Evolutionary conservation across 2,797 vertebrate species (phyloP).

Genomic region (Danio albolineatus): DNA sequence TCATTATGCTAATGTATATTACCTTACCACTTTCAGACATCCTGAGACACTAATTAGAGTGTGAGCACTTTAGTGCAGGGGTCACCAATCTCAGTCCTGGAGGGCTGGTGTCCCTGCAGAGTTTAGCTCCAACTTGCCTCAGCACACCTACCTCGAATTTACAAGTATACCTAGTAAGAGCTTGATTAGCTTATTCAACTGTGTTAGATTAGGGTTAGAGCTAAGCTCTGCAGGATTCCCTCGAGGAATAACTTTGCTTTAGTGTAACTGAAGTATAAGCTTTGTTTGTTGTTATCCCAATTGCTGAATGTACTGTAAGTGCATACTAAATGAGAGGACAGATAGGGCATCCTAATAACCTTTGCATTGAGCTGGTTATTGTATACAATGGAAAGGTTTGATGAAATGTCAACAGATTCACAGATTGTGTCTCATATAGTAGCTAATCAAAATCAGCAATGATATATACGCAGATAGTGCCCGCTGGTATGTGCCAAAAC

Average conservation of each 20-base stretch:
- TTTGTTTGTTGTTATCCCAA: constrained; percentile 12
- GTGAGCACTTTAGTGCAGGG: not conserved
- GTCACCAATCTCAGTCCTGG: too few species aligned
- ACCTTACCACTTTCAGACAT: constrained; percentile 8
- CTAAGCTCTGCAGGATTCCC: too few species aligned
- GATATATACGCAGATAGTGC: not conserved
- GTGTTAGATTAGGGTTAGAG: too few species aligned
- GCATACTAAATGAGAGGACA: constrained; percentile 1
- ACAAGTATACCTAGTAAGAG: too few species aligned
- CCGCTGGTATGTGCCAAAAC: not conserved
- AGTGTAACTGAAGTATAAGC: not conserved
- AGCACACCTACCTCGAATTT: too few species aligned
- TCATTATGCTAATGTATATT: constrained; percentile 9
- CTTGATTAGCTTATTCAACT: too few species aligned
- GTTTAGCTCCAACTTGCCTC: too few species aligned
- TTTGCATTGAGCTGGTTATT: not conserved
- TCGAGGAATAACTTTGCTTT: too few species aligned
- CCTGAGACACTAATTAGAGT: not conserved
- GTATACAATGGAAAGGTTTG: not conserved
- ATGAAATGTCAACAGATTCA: not conserved
- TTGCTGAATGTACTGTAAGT: constrained; percentile 12
- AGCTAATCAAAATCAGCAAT: not conserved
- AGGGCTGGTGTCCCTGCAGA: too few species aligned
- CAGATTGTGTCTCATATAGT: not conserved
- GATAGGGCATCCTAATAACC: not conserved